Evolutionary conservation across 2,797 vertebrate genomes (phyloP), one percentile per base, ranked within the genome.

Genomic region (Pipistrellus nathusii): DNA sequence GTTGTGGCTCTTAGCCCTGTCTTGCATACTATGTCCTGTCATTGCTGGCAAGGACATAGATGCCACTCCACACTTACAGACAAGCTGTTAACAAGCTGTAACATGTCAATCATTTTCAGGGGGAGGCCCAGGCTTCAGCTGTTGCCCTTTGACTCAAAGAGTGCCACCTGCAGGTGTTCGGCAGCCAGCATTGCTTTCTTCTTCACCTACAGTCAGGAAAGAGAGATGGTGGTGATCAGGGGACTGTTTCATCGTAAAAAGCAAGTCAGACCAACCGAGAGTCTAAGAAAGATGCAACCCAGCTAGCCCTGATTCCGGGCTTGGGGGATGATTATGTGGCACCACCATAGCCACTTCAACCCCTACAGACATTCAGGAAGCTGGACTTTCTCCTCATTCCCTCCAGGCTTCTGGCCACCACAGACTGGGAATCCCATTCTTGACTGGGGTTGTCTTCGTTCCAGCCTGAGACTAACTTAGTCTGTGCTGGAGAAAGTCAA

Each of bases 151-250:
- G 59, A 59, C 23, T 57, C 57, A 27, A 59, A 59, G 57, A 59
- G 23, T 10, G 23, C 57, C 25, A 59, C 25, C 25, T 59, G 57
- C 11, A 12, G 57, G 55, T 25, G 3, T 57, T 57, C 10, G 55
- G 55, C 55, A 23, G 21, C 21, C 55, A 57, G 55, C 55, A 59
- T 59, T 11, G 57, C 57, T 12, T 59, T 23, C 57, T 59, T 59
- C 10, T 25, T 59, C 57, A 59, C 57, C 57, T 59, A 10, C 23
- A 59, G 23, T 59, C 57, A 98, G 98, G 48, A 97, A 96, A 87
- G 32, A 84, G 55, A 73, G 89, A 94, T 62, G 75, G 30, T 27
- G 57, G 57, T 89, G 95, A 95, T 46, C 95, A 96, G 82, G 14
- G 9, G 89, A 76, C 25, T 59, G 82, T 46, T 0, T 5, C 30